phyloP scores from a whole-genome alignment of 2,888 invertebrate species.

The Escarpia spicata region DNA sequence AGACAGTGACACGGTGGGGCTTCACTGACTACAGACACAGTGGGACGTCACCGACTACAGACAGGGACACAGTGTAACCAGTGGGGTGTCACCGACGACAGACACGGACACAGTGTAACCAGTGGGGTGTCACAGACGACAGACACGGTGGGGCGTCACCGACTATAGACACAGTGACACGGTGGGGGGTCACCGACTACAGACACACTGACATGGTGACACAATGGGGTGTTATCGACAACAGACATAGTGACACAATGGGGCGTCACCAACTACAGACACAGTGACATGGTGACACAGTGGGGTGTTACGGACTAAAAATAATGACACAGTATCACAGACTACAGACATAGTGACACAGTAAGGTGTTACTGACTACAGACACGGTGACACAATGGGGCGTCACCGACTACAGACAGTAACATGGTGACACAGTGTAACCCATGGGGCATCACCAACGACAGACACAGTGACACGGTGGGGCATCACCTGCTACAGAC shows the following conservation, averaged over 20 bases:
- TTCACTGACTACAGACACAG: no score
- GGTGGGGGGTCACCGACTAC: background rate
- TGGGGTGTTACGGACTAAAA: no score
- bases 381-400: constrained; percentile 77
- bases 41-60: background rate
- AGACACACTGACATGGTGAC: background rate
- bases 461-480: background rate
- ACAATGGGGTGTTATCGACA: background rate
- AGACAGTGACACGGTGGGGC: no score
- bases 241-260: background rate
- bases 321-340: no score
- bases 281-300: constrained; percentile 55
- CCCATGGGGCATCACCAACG: background rate
- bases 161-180: constrained; percentile 66
- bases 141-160: constrained; percentile 72
- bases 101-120: background rate
- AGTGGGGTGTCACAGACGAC: no score
- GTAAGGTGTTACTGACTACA: background rate
- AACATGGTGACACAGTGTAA: background rate
- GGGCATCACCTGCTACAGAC: background rate
- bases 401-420: constrained; percentile 73
- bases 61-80: constrained; percentile 71
- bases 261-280: background rate
- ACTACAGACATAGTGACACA: no score
- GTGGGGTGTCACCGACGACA: background rate